Conservation (phyloP, 2,113 vertebrate genomes). For the Pelusios castaneus region DNA sequence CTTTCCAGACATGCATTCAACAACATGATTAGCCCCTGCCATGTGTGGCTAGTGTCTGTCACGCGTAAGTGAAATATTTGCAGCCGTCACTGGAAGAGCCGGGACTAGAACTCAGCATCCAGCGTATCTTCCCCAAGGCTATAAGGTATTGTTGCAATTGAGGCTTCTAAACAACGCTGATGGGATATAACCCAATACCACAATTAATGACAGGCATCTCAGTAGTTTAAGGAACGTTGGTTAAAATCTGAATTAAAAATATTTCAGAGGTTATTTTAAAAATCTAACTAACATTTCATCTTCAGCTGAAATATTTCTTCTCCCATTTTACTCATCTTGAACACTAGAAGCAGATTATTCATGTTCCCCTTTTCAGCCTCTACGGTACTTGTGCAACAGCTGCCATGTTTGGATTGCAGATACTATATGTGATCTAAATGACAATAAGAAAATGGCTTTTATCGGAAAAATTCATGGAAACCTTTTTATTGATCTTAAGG, state of each 20-base stretch:
- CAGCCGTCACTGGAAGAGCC: neutral
- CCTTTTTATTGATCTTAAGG: no score
- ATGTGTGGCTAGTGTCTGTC: rapidly evolving
- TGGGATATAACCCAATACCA: neutral
- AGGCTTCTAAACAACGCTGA: neutral
- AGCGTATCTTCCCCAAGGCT: neutral
- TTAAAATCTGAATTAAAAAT: no score
- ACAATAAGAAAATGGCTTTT: no score
- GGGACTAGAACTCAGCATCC: neutral
- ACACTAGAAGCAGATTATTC: neutral
- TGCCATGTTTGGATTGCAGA: no score
- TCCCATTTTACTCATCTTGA: no score
- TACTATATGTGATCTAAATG: no score
- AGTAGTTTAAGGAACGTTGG: no score
- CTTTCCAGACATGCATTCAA: neutral
- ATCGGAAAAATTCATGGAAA: no score
- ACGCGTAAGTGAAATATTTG: neutral
- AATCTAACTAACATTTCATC: no score
- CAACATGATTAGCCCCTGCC: rapidly evolving
- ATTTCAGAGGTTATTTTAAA: no score
- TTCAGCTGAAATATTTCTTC: no score
- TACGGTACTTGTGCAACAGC: rapidly evolving
- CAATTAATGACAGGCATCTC: neutral
- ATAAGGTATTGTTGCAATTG: neutral
- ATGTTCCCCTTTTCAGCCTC: neutral